These are phyloP conservation scores for Sarcophaga bullata DNA, from an alignment of 1,140 invertebrate species.

Conservation along the genomic window DNA sequence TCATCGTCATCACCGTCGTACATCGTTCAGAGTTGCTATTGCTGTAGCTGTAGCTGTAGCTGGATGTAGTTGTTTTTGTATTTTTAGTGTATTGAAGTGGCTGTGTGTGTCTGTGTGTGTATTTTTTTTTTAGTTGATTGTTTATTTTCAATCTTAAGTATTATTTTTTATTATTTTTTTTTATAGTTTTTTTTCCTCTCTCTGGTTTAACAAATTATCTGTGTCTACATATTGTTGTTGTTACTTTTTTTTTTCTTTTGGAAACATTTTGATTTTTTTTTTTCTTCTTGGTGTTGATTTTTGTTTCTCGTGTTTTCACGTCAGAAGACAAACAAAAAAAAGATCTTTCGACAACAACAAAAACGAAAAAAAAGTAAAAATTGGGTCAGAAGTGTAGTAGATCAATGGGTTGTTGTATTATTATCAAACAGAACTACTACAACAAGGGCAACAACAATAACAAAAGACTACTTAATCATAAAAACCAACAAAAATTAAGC, in stretches of 20 bases:
- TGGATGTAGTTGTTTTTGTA: too few species aligned
- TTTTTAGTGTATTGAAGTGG: too few species aligned
- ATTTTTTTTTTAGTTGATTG: not conserved
- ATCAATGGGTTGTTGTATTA: slow-evolving; percentile 6
- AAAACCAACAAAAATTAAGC: too few species aligned
- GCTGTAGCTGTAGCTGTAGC: too few species aligned
- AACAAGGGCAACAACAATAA: not conserved
- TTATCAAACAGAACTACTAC: not conserved
- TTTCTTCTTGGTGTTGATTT: not conserved
- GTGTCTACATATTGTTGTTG: not conserved
- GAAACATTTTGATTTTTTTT: not conserved
- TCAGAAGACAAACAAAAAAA: not conserved
- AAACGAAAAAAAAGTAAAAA: not conserved
- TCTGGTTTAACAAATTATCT: not conserved
- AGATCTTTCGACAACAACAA: too few species aligned
- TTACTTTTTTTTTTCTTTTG: not conserved
- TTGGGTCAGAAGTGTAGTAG: slow-evolving; percentile 9
- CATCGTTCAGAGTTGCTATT: too few species aligned
- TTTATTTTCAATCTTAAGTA: slow-evolving; percentile 12
- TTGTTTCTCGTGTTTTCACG: not conserved
- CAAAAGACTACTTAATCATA: too few species aligned
- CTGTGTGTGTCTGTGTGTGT: too few species aligned
- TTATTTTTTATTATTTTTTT: slow-evolving; percentile 1
- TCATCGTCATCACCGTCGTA: too few species aligned
- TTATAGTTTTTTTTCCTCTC: not conserved